Evolutionary conservation across 2,888 invertebrate genomes (phyloP), one percentile per base, ranked within the genome.

Genomic region (Sarcophaga carnaria): DNA sequence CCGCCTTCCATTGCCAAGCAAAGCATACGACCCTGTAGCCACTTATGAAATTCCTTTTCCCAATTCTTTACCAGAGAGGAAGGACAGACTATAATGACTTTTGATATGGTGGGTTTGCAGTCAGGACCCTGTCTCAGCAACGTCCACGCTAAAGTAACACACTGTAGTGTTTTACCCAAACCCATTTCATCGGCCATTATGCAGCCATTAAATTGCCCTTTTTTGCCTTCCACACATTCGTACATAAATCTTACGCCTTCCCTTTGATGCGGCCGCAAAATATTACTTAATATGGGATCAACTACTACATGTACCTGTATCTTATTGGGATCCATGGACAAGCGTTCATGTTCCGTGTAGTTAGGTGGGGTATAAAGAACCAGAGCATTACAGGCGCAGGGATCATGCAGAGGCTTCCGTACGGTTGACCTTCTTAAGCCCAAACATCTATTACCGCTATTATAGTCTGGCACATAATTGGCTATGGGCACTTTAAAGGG

Each of bases 171-270:
- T 94, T 99, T 99, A 2, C 99, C 99, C 59, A 99, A 94, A 90
- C 97, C 99, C 99, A 99, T 99, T 95, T 99, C 99, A 94, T 99
- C 99, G 4, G 99, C 99, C 99, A 99, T 99, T 70, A 99, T 99
- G 91, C 99, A 99, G 0, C 99, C 99, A 93, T 95, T 96, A 47
- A 97, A 97, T 86, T 95, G 95, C 82, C 97, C 96, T 90, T 98
- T 97, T 62, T 95, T 94, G 1, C 99, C 99, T 11, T 97, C 98
- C 4, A 99, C 99, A 94, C 99, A 99, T 92, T 99, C 99, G 92
- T 98, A 99, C 99, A 99, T 99, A 92, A 99, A 99, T 92, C 97
- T 97, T 0, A 99, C 99, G 59, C 99, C 99, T 92, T 99, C 99
- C 88, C 99, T 95, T 93, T 99, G 99, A 96, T 99, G 99, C 0